These are phyloP conservation scores for Aplysina aerophoba DNA, from an alignment of 37 sponge, comb jelly and placozoan genomes.

Conservation along the genomic window DNA sequence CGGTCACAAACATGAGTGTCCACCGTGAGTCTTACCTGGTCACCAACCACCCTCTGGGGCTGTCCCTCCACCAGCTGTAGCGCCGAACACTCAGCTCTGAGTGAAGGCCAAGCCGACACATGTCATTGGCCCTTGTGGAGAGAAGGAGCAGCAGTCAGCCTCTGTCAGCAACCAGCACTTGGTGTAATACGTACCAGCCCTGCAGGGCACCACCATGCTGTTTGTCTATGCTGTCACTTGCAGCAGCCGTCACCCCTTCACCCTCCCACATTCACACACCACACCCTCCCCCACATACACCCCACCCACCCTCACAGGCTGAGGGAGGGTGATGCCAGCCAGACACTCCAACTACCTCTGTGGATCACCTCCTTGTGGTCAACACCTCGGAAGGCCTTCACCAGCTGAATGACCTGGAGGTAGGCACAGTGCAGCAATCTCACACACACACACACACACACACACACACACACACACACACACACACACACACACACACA, in stretches of 20 bases:
- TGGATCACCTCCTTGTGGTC: slow-evolving; percentile 7
- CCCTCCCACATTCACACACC: too few species aligned
- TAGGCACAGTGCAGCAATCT: neutral
- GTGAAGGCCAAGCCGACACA: neutral
- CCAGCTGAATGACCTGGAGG: neutral
- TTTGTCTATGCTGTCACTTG: too few species aligned
- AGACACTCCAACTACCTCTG: neutral
- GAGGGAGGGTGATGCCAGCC: neutral
- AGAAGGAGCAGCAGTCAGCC: too few species aligned
- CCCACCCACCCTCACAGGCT: neutral
- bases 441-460: neutral
- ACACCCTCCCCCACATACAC: too few species aligned
- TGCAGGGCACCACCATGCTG: too few species aligned
- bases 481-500: slow-evolving; percentile 2
- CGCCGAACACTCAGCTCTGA: slow-evolving; percentile 1
- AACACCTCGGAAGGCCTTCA: neutral
- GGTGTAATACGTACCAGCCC: too few species aligned
- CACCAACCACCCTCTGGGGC: neutral
- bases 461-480: slow-evolving; percentile 5
- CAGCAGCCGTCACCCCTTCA: too few species aligned
- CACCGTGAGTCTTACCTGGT: neutral
- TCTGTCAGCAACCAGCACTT: too few species aligned
- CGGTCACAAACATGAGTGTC: too few species aligned
- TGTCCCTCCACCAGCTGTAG: slow-evolving; percentile 29
- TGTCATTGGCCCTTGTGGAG: slow-evolving; percentile 3